Evolutionary conservation across 1,140 invertebrate genomes (phyloP).

Genomic region (Liolophura sinensis): DNA sequence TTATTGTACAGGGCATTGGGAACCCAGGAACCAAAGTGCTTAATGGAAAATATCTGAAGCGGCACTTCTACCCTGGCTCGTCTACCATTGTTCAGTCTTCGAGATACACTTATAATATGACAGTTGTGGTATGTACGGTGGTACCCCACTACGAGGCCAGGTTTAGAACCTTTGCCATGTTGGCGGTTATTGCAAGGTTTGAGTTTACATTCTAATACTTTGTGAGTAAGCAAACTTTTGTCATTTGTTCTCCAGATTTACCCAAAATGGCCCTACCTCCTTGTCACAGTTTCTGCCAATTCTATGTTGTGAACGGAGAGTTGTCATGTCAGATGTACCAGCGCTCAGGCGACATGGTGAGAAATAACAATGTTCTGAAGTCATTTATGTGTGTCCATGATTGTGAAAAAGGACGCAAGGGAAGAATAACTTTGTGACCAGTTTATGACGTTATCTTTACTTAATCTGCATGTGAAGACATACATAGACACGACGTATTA

Average conservation of each 20-base stretch:
- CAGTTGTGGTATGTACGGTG: too few species aligned
- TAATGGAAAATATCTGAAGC: too few species aligned
- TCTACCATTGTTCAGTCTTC: too few species aligned
- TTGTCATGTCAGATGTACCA: slow-evolving; percentile 94
- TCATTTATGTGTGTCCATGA: neutral
- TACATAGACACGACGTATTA: too few species aligned
- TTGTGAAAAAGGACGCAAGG: neutral
- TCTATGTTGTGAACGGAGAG: slow-evolving; percentile 84
- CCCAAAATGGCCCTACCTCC: slow-evolving; percentile 94
- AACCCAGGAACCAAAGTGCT: neutral
- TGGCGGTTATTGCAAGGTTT: too few species aligned
- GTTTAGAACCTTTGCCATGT: too few species aligned
- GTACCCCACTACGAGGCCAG: too few species aligned
- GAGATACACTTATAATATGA: too few species aligned
- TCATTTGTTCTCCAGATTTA: slow-evolving; percentile 68
- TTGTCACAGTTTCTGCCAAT: slow-evolving; percentile 94
- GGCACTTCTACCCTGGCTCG: too few species aligned
- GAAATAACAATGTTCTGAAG: neutral
- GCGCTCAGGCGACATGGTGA: slow-evolving; percentile 91
- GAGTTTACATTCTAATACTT: slow-evolving; percentile 1
- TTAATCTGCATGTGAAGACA: too few species aligned
- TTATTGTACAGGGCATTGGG: neutral
- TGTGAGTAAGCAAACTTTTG: slow-evolving; percentile 1
- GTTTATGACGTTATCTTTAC: too few species aligned
- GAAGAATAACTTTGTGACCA: too few species aligned